Evolutionary conservation across 2,888 invertebrate genomes (phyloP), one percentile per base, ranked within the genome.

Genomic region (Lithophane ornitopus): DNA sequence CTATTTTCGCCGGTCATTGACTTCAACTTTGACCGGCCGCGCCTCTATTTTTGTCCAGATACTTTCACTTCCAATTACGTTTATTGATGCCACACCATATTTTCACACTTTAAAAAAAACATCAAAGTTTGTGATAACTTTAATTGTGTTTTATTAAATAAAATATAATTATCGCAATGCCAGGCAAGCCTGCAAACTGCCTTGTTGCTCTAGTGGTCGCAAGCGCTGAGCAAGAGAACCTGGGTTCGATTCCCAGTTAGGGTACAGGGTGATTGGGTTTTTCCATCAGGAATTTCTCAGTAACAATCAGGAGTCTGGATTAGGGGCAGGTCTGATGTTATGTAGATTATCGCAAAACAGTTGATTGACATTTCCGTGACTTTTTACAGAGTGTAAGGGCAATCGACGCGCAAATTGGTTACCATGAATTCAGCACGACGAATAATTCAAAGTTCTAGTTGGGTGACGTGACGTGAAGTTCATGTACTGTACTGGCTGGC

Each of bases 1-100:
- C 89, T 85, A 86, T 82, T 74, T 87, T 72, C 28, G 12, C 6
- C 74, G 89, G 85, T 84, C 88, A 84, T 78, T 76, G 86, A 75
- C 85, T 80, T 78, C 39, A 71, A 65, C 72, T 70, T 49, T 78
- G 73, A 65, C 72, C 65, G 39, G 3, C 34, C n/a, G 8, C 19
- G 14, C 0, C 19, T 62, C 63, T 76, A 85, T 74, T 82, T 74
- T 28, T 26, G 65, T 61, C 26, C 8, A 28, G 14, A 62, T 39
- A 71, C 65, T 70, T 75, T 77, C 52, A 65, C 26, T 59, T 39
- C 11, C 44, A 66, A 68, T n/a, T 49, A 39, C 12, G 1, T 44
- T 49, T 28, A 63, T 46, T 49, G 3, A n/a, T 16, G 26, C 7
- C 14, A 61, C 19, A 19, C 3, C 11, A 41, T 34, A 54, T 28